Base-by-base conservation (phyloP, 2,113 vertebrate genomes). In the Bos javanicus region DNA sequence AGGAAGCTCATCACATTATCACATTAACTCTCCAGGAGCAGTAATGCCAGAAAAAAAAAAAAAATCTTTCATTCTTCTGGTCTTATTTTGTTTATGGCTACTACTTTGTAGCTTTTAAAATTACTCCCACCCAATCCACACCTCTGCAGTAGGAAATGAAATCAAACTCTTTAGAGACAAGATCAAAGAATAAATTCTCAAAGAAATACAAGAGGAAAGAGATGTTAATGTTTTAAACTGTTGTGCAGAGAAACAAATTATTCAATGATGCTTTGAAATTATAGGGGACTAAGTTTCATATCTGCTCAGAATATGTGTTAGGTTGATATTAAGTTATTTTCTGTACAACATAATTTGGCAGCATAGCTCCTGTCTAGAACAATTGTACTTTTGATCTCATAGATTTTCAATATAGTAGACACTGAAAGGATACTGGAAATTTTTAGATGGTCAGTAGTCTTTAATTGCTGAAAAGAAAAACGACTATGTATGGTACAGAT, bases 341-440 rank as follows among this genome's bases (percentile, higher is more conserved):
- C 97, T 96, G 50, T 87, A 80, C 57, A 97, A 91, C 91, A 94
- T 91, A 85, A 92, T 89, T 76, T 74, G 97, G 74, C 92, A 97
- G 86, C 64, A 87, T 16, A 95, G 62, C 60, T 96, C 76, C 84
- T 78, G 78, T 64, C 76, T 39, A 95, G 97, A 94, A 89, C 36
- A 96, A 91, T 56, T 97, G 80, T 94, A 96, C 98, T 95, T 98
- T 92, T 97, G 97, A 25, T 98, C 97, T 91, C 87, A 97, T 82
- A 96, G 97, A 98, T 97, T 98, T 98, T 95, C 92, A 28, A 8
- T 89, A 96, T 97, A 64, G 90, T 39, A 93, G 2, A 17, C 43
- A 92, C 11, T 0, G 56, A 92, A 98, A 98, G 96, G 92, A 97
- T 98, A 98, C 8, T 92, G 87, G 92, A 97, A 98, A 98, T 83